Evolutionary conservation across 2,797 vertebrate species (phyloP).

Genomic region (Salarias fasciatus): DNA sequence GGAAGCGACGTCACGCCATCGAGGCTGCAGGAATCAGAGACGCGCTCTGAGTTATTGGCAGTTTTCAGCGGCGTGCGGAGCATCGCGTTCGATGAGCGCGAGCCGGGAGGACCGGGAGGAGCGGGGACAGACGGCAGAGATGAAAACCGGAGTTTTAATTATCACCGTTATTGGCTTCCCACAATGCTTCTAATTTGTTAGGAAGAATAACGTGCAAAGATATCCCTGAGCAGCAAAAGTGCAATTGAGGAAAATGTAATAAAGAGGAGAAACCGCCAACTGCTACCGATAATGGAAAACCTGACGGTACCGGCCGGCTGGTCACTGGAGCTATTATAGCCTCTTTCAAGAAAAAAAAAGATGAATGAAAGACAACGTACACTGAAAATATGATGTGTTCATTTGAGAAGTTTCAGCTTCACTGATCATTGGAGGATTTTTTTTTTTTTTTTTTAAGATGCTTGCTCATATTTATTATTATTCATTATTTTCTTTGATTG

Average conservation of each 20-base stretch:
- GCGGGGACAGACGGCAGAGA: conserved; percentile 21
- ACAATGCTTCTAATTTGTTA: conserved; percentile 35
- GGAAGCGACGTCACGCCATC: conserved; percentile 49
- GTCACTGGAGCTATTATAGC: not conserved
- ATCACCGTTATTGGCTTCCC: conserved; percentile 38
- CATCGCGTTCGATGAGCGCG: conserved; percentile 37
- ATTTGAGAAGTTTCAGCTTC: too few species aligned
- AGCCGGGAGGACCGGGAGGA: conserved; percentile 25
- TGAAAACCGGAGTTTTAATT: conserved; percentile 47
- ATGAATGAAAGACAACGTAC: not conserved
- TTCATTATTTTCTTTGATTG: too few species aligned
- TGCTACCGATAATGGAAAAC: conserved; percentile 11
- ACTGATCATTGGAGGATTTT: too few species aligned
- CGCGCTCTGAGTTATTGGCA: conserved; percentile 39
- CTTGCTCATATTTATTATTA: too few species aligned
- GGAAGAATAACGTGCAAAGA: conserved; percentile 20
- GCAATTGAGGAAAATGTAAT: conserved; percentile 23
- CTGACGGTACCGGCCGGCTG: not conserved
- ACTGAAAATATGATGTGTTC: too few species aligned
- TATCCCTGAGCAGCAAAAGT: conserved; percentile 17
- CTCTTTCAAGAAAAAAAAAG: not conserved
- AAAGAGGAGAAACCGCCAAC: conserved; percentile 4
- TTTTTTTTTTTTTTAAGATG: too few species aligned
- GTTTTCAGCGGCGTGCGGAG: conserved; percentile 39
- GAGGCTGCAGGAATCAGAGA: conserved; percentile 65